Percentiles rank a stretch among this genome's conserved stretches.
phyloP scores from a whole-genome alignment of 1,140 invertebrate species.

The Homarus americanus region DNA sequence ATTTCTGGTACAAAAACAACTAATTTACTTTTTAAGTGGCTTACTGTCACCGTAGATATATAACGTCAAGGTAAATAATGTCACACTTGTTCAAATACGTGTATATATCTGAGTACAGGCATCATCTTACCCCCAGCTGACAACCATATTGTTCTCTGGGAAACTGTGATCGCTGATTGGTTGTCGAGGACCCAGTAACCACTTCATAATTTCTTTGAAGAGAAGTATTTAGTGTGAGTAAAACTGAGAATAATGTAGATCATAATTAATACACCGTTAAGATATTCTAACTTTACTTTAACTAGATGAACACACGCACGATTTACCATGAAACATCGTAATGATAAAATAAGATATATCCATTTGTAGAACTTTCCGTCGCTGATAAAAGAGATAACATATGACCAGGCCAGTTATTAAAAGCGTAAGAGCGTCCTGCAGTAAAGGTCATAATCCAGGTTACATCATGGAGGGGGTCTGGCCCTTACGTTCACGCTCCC shows the following conservation, averaged over 20 bases:
- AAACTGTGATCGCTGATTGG: constrained; percentile 57
- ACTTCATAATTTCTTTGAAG: constrained; percentile 60
- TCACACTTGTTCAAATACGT: background rate
- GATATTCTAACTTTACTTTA: background rate
- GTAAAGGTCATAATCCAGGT: background rate
- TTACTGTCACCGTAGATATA: background rate
- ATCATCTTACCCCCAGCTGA: constrained; percentile 4
- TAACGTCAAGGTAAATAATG: background rate
- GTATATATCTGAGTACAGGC: background rate
- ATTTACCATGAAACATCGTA: background rate
- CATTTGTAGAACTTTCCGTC: constrained; percentile 16
- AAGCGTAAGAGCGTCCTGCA: background rate
- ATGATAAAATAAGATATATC: background rate
- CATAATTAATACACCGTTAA: background rate
- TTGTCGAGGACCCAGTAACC: constrained; percentile 53
- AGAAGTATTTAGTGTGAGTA: constrained; percentile 35
- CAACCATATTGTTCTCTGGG: constrained; percentile 63
- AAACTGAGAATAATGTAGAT: background rate
- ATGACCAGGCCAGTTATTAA: constrained; percentile 1
- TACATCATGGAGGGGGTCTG: too few relatives aligned
- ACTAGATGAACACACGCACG: background rate
- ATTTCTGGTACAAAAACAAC: background rate
- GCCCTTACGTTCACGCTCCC: background rate
- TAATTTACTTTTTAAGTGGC: background rate
- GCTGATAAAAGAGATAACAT: constrained; percentile 45